These are phyloP conservation scores for Nephila pilipes DNA, from an alignment of 1,140 invertebrate genomes.

Conservation along the genomic window DNA sequence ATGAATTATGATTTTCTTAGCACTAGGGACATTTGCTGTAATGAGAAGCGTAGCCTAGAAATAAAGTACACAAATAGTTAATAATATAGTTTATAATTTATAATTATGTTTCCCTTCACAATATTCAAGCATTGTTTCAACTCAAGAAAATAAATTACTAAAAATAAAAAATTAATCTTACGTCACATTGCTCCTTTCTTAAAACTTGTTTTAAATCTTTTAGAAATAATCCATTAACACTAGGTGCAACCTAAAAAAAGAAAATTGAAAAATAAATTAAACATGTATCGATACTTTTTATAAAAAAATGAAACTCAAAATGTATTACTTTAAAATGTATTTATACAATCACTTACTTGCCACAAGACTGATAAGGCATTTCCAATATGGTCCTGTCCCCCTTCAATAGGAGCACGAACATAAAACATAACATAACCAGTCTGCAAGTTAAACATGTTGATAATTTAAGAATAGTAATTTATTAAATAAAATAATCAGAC, in stretches of 20 bases:
- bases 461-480: neutral
- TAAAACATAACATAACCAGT: conserved; percentile 99
- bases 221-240: conserved; percentile 99
- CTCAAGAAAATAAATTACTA: neutral
- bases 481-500: neutral
- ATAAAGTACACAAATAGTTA: neutral
- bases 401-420: conserved; percentile 95
- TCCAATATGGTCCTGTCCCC: conserved; percentile 95
- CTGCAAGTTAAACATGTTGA: conserved; percentile 79
- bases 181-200: conserved; percentile 99
- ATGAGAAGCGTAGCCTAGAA: conserved; percentile 91
- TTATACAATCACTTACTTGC: conserved; percentile 87
- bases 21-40: conserved; percentile 98
- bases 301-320: neutral
- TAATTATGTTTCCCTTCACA: neutral
- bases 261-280: neutral
- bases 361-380: conserved; percentile 96
- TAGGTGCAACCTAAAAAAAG: conserved; percentile 89
- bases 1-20: conserved; percentile 99
- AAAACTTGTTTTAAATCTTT: conserved; percentile 99
- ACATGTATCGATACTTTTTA: too few relatives aligned
- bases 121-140: neutral
- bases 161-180: conserved; percentile 79
- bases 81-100: too few relatives aligned
- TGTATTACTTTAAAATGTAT: neutral